Conservation (phyloP, 2,113 vertebrate species). For the Numida meleagris region DNA sequence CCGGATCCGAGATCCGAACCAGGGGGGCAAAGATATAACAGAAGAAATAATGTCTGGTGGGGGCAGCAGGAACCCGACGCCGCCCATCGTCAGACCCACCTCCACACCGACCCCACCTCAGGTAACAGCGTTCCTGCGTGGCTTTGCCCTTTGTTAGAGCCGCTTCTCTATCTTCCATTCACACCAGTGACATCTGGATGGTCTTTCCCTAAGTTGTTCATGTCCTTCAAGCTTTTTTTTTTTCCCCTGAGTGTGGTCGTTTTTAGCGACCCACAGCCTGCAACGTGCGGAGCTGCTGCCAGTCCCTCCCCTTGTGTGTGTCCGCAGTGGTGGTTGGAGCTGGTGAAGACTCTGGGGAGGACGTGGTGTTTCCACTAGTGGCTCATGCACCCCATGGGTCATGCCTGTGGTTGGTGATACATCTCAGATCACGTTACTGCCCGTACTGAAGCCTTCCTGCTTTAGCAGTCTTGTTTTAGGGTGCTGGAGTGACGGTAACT, state of each 20-base stretch:
- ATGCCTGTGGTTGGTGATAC: fast-evolving
- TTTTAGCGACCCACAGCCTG: background rate
- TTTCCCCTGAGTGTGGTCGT: background rate
- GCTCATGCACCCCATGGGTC: too few species aligned
- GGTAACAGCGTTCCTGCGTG: constrained; percentile 73
- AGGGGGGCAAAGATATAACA: constrained; percentile 96
- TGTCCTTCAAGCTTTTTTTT: background rate
- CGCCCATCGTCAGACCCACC: constrained; percentile 86
- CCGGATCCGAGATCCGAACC: constrained; percentile 97
- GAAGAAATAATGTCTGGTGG: constrained; percentile 98
- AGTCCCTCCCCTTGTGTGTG: background rate
- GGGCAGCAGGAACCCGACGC: constrained; percentile 94
- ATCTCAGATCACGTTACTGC: background rate
- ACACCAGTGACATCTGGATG: background rate
- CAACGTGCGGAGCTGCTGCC: background rate
- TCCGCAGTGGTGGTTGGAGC: background rate
- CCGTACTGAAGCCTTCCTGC: background rate
- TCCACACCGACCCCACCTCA: constrained; percentile 94
- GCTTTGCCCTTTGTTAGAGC: background rate
- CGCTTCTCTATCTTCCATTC: background rate
- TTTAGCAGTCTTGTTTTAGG: background rate
- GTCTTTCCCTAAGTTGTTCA: background rate
- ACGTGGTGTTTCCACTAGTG: background rate
- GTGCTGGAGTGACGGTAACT: background rate
- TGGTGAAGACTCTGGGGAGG: background rate